Conservation (phyloP, 1,140 invertebrate species). For the Caenorhabditis elegans region WBcel235 BX284602.5:9515501-9516000, state of each 20-base stretch:
- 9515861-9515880: not conserved
- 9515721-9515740: not conserved
- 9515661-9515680: not conserved
- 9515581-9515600: not conserved
- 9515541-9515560: not conserved
- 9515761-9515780: not conserved
- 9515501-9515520: not conserved
- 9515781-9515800: not conserved
- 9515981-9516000: not conserved
- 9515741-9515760: not conserved
- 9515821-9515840: not conserved
- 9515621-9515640: not conserved
- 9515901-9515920: not conserved
- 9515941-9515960: not conserved
- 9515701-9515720: not conserved
- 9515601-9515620: not conserved
- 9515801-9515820: not conserved
- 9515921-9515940: not conserved
- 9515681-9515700: not conserved
- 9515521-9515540: not conserved
- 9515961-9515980: not conserved
- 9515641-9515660: not conserved
- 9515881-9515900: not conserved
- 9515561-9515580: not conserved
- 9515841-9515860: not conserved